A percentile compares a stretch with the other conserved stretches of the same genome.
phyloP scores from a whole-genome alignment of 1,140 invertebrate species.

The Papilio aristodemus region DNA sequence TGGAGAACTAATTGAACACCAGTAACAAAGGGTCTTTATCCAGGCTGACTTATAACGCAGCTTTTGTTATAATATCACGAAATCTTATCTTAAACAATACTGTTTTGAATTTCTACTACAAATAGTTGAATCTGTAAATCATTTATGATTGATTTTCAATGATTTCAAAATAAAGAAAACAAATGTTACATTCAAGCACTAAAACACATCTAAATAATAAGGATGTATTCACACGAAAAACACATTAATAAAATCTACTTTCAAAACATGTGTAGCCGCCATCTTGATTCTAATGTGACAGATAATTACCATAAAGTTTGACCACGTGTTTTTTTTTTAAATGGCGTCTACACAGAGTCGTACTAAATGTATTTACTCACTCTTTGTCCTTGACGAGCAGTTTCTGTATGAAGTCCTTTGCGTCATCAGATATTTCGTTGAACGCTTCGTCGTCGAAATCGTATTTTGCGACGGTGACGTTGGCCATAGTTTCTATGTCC shows the following conservation, averaged over 20 bases:
- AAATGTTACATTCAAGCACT: conserved; percentile 25
- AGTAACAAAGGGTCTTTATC: conserved; percentile 77
- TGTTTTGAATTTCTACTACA: conserved; percentile 5
- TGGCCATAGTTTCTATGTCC: conserved; percentile 98
- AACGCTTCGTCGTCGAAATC: conserved; percentile 98
- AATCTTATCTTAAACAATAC: conserved; percentile 17
- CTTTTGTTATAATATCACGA: conserved; percentile 40
- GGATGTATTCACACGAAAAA: conserved; percentile 28
- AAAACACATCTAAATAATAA: conserved; percentile 17
- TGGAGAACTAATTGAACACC: conserved; percentile 44
- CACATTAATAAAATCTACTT: conserved; percentile 13
- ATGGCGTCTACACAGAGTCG: conserved; percentile 15
- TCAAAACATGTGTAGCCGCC: neutral
- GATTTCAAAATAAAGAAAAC: conserved; percentile 17
- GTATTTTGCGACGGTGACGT: conserved; percentile 96
- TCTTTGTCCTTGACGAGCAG: conserved; percentile 94
- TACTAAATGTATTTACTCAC: conserved; percentile 83
- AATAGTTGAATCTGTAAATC: conserved; percentile 24
- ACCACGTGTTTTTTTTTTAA: neutral
- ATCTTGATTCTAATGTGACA: conserved; percentile 10
- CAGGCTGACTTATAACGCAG: conserved; percentile 63
- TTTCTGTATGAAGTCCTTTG: conserved; percentile 95
- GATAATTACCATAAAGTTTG: neutral
- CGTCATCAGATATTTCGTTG: conserved; percentile 93
- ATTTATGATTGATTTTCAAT: neutral